These are phyloP conservation scores for Brachionus plicatilis DNA, from an alignment of 1,140 invertebrate genomes.

Conservation along the genomic window DNA sequence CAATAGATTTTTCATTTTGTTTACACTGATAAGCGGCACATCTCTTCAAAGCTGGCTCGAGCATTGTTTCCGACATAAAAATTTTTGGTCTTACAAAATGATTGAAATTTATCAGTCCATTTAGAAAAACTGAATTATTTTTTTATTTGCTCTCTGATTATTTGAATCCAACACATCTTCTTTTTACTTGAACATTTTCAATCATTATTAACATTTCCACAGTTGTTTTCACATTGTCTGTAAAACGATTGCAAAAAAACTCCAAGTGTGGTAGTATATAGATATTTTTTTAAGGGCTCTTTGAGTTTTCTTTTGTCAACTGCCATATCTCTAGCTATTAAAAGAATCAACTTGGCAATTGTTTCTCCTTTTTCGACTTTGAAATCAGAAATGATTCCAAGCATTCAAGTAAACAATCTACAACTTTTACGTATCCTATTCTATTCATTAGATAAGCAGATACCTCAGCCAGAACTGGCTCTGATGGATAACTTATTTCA, in stretches of 20 bases:
- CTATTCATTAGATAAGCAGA: neutral
- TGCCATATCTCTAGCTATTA: neutral
- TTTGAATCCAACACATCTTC: no score
- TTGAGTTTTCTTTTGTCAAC: neutral
- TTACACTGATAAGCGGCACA: neutral
- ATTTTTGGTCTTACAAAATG: neutral
- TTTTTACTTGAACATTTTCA: no score
- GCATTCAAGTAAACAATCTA: neutral
- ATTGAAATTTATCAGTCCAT: neutral
- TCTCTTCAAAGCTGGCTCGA: neutral
- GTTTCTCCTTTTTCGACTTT: neutral
- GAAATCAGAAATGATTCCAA: neutral
- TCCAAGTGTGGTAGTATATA: no score
- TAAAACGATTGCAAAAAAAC: no score
- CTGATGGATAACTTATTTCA: constrained; percentile 1
- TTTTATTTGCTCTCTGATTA: no score
- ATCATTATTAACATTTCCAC: no score
- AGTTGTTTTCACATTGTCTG: no score
- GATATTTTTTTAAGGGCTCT: neutral
- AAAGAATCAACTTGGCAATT: neutral
- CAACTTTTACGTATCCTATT: neutral
- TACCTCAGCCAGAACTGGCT: neutral
- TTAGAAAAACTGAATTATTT: neutral
- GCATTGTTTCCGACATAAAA: neutral
- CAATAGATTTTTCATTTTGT: neutral